Evolutionary conservation across 2,113 vertebrate species (phyloP), one percentile per base, ranked within the genome.

Genomic region (Spheniscus mendiculus): DNA sequence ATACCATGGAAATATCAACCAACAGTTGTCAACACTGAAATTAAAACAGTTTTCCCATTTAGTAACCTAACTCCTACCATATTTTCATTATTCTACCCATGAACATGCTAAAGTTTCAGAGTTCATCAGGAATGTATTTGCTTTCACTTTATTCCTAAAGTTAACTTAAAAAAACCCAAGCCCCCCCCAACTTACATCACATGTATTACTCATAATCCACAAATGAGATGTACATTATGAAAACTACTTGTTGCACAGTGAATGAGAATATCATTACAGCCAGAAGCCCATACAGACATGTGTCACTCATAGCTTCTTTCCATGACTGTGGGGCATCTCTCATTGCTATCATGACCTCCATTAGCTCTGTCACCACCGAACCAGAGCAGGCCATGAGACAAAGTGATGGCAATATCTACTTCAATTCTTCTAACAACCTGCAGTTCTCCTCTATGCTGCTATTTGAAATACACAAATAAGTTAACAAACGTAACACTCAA

Each of bases 21-120:
- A 56, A 47, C 61, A 74, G 55, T 12, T 66, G 26, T 65, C 55
- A 70, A 70, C 69, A 94, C 59, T 95, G 93, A 96, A 97, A 96
- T 96, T 36, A 95, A 97, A 93, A 92, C 50, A 83, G 29, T 80
- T 86, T 97, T 96, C 94, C 87, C 74, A 61, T 26, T 91, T 96
- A 70, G n/a, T 50, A 92, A 50, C 16, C n/a, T 44, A 55, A 78
- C 4, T 70, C 22, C 14, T 59, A 30, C 9, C 5, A 21, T 19
- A 30, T 65, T 69, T 72, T 77, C 32, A n/a, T 40, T 50, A 69
- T 44, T 87, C 19, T 73, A 40, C 22, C 15, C 42, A 45, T 38
- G 14, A 79, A 69, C 29, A 65, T 5, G 9, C 27, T 55, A 1
- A 80, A 73, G 63, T 50, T 73, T 76, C 47, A 76, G 42, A 49